These are phyloP conservation scores for Bellardia bayeri DNA, from an alignment of 2,888 invertebrate genomes.

Conservation along the genomic window DNA sequence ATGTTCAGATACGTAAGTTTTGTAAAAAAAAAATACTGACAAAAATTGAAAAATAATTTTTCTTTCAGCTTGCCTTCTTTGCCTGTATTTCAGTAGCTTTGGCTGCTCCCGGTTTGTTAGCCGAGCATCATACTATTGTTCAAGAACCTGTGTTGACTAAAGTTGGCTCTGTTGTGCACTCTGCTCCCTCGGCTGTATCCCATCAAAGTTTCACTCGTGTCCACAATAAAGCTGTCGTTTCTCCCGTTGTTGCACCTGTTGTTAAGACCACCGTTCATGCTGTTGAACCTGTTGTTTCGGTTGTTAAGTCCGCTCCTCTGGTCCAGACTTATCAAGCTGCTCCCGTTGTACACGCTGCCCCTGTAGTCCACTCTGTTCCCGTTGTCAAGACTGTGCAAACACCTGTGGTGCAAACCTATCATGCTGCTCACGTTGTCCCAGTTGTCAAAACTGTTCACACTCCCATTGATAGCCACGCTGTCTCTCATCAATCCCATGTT, in stretches of 20 bases:
- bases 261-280: slow-evolving; percentile 77
- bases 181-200: slow-evolving; percentile 85
- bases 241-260: slow-evolving; percentile 74
- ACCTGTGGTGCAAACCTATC: slow-evolving; percentile 40
- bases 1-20: slow-evolving; percentile 84
- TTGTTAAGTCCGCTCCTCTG: slow-evolving; percentile 58
- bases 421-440: slow-evolving; percentile 74
- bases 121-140: slow-evolving; percentile 76
- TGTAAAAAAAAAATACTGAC: neutral
- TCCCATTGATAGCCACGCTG: slow-evolving; percentile 55
- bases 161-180: slow-evolving; percentile 80
- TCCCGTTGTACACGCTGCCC: slow-evolving; percentile 50
- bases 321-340: slow-evolving; percentile 29
- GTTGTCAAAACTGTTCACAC: slow-evolving; percentile 81
- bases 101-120: slow-evolving; percentile 79
- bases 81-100: slow-evolving; percentile 81
- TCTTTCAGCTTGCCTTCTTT: slow-evolving; percentile 77
- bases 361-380: slow-evolving; percentile 49
- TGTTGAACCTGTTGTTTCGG: slow-evolving; percentile 69
- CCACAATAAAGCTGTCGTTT: slow-evolving; percentile 84
- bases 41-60: neutral
- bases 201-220: slow-evolving; percentile 86
- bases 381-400: slow-evolving; percentile 59
- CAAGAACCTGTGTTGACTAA: slow-evolving; percentile 81
- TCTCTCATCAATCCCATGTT: slow-evolving; percentile 78